phyloP scores from a whole-genome alignment of 1,140 invertebrate species.

The Drosophila sproati region DNA sequence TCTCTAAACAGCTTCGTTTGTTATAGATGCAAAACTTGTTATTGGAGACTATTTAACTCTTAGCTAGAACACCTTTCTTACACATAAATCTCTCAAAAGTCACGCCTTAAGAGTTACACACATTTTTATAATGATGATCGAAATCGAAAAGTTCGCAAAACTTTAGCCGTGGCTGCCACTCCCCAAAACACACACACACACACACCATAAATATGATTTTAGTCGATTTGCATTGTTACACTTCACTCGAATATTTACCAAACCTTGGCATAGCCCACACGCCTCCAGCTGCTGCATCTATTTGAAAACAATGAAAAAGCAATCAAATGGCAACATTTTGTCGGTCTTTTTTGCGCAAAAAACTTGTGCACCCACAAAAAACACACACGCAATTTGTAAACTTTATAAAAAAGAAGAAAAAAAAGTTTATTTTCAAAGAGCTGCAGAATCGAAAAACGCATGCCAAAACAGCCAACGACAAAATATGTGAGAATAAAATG shows the following conservation, averaged over 20 bases:
- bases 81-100: neutral
- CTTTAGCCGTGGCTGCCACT: constrained; percentile 26
- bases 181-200: constrained; percentile 18
- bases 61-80: neutral
- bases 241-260: constrained; percentile 13
- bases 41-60: neutral
- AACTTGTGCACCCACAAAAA: constrained; percentile 40
- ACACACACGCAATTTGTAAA: constrained; percentile 54
- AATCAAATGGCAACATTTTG: constrained; percentile 64
- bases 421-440: constrained; percentile 27
- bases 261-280: neutral
- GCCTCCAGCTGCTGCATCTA: constrained; percentile 26
- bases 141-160: constrained; percentile 22
- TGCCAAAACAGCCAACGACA: constrained; percentile 21
- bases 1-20: no score
- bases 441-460: neutral
- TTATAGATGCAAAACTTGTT: no score
- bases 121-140: neutral
- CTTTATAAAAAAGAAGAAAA: constrained; percentile 39
- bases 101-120: neutral
- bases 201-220: constrained; percentile 73
- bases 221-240: constrained; percentile 68
- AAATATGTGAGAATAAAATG: constrained; percentile 16
- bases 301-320: constrained; percentile 82
- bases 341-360: constrained; percentile 17